Evolutionary conservation across 2,113 vertebrate species (phyloP), one percentile per base, ranked within the genome.

Genomic region (Tretioscincus oriximinensis): DNA sequence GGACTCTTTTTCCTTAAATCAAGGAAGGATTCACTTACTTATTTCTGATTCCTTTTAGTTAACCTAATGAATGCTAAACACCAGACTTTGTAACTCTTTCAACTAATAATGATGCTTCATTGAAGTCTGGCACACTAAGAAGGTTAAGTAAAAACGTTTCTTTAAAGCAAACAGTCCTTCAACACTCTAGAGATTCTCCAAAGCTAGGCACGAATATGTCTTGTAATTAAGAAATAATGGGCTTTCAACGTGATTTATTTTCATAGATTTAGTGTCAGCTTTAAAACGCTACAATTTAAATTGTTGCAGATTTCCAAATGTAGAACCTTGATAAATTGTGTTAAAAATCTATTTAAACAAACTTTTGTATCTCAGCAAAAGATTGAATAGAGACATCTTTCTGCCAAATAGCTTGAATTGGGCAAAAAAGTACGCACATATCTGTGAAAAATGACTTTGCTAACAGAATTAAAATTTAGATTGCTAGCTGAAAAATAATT

Each of bases 191-290:
- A 66, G 58, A 75, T 84, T 88, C 85, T 35, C 87, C 82, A 87
- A 80, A 88, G 24, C 68, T 83, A 80, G 83, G 86, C 84, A 83
- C 74, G 78, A 87, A 65, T 84, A 47, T 54, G 47, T 78, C 83
- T 87, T 86, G 28, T 90, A 92, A 84, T 87, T 92, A 88, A 88
- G 86, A 92, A 92, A 85, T 86, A 90, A 89, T 77, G 54, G 86
- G 71, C 51, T 91, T 87, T 81, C 28, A 73, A 77, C 84, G 72
- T 87, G 89, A 93, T 90, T 87, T 85, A 83, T 86, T 92, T 83
- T 80, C 80, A 89, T 54, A 78, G 86, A 89, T 86, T 90, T 81
- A 77, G 7, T 78, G 83, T 81, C 89, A 88, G 82, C 80, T 75
- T 86, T 84, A 81, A 81, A 84, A 88, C 83, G 47, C 31, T 49